Conservation (phyloP, 2,797 vertebrate genomes). For the Rhyacichthys aspro region DNA sequence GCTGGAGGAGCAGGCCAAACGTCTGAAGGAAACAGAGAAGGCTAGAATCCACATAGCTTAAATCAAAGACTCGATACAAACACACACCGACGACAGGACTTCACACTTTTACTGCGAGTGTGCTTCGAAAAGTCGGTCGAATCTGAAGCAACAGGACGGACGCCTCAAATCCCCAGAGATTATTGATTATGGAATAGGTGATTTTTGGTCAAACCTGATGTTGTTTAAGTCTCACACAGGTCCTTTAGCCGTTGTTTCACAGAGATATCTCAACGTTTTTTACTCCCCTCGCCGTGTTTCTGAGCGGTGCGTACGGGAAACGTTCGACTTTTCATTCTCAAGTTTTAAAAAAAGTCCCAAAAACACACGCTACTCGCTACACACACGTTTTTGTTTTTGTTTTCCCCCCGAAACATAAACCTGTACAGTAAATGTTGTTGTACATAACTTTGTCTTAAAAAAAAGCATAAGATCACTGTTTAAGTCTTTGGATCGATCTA, state of each 20-base stretch:
- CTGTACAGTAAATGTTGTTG: constrained; percentile 83
- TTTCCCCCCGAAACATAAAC: constrained; percentile 50
- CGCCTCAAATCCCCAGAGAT: constrained; percentile 42
- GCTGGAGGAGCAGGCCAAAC: constrained; percentile 83
- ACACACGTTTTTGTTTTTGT: constrained; percentile 34
- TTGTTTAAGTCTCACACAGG: constrained; percentile 25
- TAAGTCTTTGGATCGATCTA: constrained; percentile 79
- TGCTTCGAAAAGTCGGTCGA: constrained; percentile 32
- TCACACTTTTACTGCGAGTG: too few relatives aligned
- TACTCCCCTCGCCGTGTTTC: constrained; percentile 41
- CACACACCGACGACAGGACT: constrained; percentile 30
- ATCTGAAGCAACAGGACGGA: constrained; percentile 49
- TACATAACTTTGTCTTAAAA: constrained; percentile 78
- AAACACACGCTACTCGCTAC: constrained; percentile 54
- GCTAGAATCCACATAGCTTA: constrained; percentile 80
- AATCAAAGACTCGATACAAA: constrained; percentile 39
- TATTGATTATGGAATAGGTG: constrained; percentile 51
- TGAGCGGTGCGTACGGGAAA: constrained; percentile 33
- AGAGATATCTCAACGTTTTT: constrained; percentile 43
- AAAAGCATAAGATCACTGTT: constrained; percentile 69
- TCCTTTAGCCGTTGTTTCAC: constrained; percentile 32
- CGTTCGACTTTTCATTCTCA: constrained; percentile 32
- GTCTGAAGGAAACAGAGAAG: constrained; percentile 86
- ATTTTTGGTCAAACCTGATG: constrained; percentile 41
- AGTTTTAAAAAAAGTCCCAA: constrained; percentile 2